These are phyloP conservation scores for Anolis sagrei DNA, from an alignment of 2,113 vertebrate genomes.

Conservation along the genomic window DNA sequence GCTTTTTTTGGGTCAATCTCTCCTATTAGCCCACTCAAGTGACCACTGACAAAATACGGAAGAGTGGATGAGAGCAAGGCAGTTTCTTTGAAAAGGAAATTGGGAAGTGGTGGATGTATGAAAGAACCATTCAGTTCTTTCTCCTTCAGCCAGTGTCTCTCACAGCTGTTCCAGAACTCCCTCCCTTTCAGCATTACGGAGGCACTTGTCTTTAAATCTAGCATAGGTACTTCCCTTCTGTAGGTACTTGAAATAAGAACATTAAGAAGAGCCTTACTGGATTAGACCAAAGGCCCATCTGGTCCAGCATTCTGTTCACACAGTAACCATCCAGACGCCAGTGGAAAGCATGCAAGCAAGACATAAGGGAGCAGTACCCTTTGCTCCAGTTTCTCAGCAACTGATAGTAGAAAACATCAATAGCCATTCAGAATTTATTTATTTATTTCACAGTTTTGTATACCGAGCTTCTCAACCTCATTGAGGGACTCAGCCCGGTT, in stretches of 20 bases:
- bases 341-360: neutral
- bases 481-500: no score
- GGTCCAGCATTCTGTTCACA: neutral
- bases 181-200: neutral
- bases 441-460: no score
- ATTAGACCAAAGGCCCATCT: neutral
- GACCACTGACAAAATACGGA: neutral
- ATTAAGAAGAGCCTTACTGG: neutral
- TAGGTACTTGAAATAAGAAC: neutral
- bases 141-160: neutral
- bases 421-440: no score
- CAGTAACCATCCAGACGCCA: neutral
- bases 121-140: neutral
- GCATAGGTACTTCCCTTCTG: neutral
- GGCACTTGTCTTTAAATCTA: neutral
- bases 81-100: neutral
- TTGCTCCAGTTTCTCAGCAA: neutral
- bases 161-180: neutral
- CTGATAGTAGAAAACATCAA: neutral
- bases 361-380: neutral
- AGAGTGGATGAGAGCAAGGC: neutral
- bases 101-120: neutral
- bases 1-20: neutral
- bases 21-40: neutral
- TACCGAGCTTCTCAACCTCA: no score